Base-by-base conservation (phyloP, 2,888 invertebrate genomes). In the Beris chalybata region DNA sequence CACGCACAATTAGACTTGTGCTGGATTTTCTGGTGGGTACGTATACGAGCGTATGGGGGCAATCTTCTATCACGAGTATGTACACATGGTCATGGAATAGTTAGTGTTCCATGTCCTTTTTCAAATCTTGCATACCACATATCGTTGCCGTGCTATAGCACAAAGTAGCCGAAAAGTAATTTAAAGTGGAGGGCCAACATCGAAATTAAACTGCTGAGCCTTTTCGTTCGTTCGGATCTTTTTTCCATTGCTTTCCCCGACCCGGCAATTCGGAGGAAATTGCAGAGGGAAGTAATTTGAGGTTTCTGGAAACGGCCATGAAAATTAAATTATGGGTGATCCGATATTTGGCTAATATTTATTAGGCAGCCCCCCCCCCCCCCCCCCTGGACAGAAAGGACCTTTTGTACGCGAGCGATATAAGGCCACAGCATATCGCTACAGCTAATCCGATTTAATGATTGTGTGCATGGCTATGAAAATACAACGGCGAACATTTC, bases 1-100 rank as follows among this genome's bases (percentile, higher is more conserved):
- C 71, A 71, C 71, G 71, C 71, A 71, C 71, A 65, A 71, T 71
- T 71, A n/a, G 13, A 32, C 30, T 11, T 52, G 15, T 59, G 50
- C 38, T 7, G 38, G 38, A 38, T 38, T 38, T 38, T 9, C 38
- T 38, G 3, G 4, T 38, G 2, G 5, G 38, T 38, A 9, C 38
- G 38, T 38, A 38, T 9, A 38, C 38, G 9, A 38, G 38, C 9
- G 9, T 38, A 38, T 38, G 5, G 9, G 32, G 9, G 9, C 38
- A 7, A 38, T 38, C 5, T 9, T 38, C 22, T 22, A 22, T 22
- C 22, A 22, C 38, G 38, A 5, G 9, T 38, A 9, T 38, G 9
- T 38, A 38, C 38, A 38, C 38, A 38, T 9, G 38, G 38, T 38
- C 38, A 38, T 9, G 38, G 3, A 38, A 22, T 22, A 22, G 22